phyloP scores from a whole-genome alignment of 2,113 vertebrate species.

The Labeo catla region DNA sequence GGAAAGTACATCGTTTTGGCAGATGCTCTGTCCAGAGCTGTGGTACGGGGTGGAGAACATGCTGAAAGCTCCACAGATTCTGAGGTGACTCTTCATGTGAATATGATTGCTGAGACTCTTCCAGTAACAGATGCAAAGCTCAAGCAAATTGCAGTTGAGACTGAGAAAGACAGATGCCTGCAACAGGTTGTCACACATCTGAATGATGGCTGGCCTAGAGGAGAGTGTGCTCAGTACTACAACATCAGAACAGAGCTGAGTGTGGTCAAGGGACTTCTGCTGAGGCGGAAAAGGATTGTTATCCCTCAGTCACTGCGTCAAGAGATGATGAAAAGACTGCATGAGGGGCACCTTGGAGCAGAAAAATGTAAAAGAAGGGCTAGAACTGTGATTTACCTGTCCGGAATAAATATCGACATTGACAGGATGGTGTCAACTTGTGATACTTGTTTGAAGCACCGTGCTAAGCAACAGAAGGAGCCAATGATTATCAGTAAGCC shows the following conservation, averaged over 20 bases:
- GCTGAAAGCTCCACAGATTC: conserved; percentile 1
- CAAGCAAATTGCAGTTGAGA: conserved; percentile 47
- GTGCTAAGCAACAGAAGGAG: not conserved
- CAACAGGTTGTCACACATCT: conserved; percentile 32
- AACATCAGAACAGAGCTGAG: conserved; percentile 32
- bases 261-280: conserved; percentile 39
- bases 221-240: conserved; percentile 10
- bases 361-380: conserved; percentile 49
- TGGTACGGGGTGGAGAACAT: not conserved
- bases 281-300: conserved; percentile 37
- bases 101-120: conserved; percentile 23
- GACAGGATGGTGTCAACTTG: not conserved
- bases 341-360: conserved; percentile 39
- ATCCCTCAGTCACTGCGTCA: conserved; percentile 12
- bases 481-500: not conserved
- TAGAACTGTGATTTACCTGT: conserved; percentile 17
- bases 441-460: not conserved
- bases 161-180: conserved; percentile 1
- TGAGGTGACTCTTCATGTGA: conserved; percentile 39
- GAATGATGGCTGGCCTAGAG: not conserved
- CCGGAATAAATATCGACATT: not conserved
- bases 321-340: conserved; percentile 43
- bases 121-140: conserved; percentile 35
- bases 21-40: conserved; percentile 35
- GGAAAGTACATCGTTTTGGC: conserved; percentile 42